Evolutionary conservation across 2,797 vertebrate genomes (phyloP).

Genomic region (Syngnathus rostellatus): DNA sequence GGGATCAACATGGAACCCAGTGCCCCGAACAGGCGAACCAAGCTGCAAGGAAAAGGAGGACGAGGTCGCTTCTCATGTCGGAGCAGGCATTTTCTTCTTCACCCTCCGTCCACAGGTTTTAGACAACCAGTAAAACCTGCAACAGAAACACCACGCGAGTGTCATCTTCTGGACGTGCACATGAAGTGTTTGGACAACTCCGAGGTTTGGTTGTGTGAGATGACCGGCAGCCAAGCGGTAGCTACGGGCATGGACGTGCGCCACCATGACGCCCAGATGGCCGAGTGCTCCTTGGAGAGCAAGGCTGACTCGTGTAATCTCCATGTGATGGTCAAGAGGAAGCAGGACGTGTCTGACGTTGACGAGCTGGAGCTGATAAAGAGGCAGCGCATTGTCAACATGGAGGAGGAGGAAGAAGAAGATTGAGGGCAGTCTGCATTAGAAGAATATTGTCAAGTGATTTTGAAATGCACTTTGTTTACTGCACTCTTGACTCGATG

Average conservation of each 20-base stretch:
- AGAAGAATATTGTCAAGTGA: neutral
- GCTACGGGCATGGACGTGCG: slow-evolving; percentile 21
- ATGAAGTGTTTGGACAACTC: slow-evolving; percentile 56
- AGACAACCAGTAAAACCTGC: slow-evolving; percentile 26
- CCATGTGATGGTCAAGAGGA: slow-evolving; percentile 67
- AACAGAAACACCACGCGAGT: slow-evolving; percentile 11
- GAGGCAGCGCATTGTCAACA: slow-evolving; percentile 53
- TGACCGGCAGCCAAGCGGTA: slow-evolving; percentile 10
- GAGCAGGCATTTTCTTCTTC: slow-evolving; percentile 30
- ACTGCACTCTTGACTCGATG: neutral
- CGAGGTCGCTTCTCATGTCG: slow-evolving; percentile 29
- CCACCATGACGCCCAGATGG: slow-evolving; percentile 23
- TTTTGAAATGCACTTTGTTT: neutral
- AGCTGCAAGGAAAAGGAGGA: slow-evolving; percentile 32
- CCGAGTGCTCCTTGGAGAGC: slow-evolving; percentile 19
- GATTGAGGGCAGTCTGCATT: slow-evolving; percentile 16
- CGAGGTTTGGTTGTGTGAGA: slow-evolving; percentile 17
- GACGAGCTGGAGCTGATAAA: slow-evolving; percentile 64
- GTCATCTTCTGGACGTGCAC: slow-evolving; percentile 39
- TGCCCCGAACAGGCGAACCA: slow-evolving; percentile 25
- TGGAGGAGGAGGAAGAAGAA: slow-evolving; percentile 22
- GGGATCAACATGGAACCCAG: slow-evolving; percentile 18
- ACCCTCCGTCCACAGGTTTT: slow-evolving; percentile 25
- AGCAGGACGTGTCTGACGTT: slow-evolving; percentile 51
- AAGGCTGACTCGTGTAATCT: slow-evolving; percentile 20